Evolutionary conservation across 2,888 invertebrate genomes (phyloP), one percentile per base, ranked within the genome.

Genomic region (Synergus itoensis): DNA sequence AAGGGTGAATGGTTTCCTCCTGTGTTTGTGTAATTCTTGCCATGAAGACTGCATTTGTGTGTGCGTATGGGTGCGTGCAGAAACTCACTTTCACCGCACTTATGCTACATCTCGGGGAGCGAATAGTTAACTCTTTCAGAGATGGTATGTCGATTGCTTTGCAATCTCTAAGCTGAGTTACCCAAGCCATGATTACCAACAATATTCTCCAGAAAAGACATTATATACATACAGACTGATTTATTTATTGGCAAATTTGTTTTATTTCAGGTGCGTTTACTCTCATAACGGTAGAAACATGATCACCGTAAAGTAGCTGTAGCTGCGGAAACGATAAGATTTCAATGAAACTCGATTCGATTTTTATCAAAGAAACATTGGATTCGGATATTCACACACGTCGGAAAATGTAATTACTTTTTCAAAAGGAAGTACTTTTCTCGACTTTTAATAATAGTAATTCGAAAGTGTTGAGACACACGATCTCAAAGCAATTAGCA

Each of bases 71-170:
- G 77, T 81, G 76, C 79, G 83, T 81, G 81, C 80, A 84, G 85
- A 88, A 87, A 86, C 87, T 88, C 88, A 88, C 88, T 88, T 88
- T 88, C 88, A 88, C 88, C 85, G 85, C 84, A 76, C 84, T 81
- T 83, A 83, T 79, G 84, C 86, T 83, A 79, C 83, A 84, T 81
- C 82, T 80, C 80, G 67, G 77, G 53, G 16, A 73, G 63, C 80
- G 75, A 79, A 80, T 80, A 77, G 80, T 80, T 80, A 67, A 62
- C 63, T 75, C 77, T 79, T 77, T 80, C 14, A 79, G 75, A 79
- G 79, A 78, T 67, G 53, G 64, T 57, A 36, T 67, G 81, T 80
- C 79, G 77, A 80, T 79, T 79, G 78, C 69, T 76, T 67, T 62
- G 80, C 73, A 73, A 73, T 73, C 73, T 73, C 53, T 11, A 18